A percentile compares a stretch with the other conserved stretches of the same genome.
phyloP scores from a whole-genome alignment of 2,113 vertebrate genomes.

The Notarius quadriscutis region DNA sequence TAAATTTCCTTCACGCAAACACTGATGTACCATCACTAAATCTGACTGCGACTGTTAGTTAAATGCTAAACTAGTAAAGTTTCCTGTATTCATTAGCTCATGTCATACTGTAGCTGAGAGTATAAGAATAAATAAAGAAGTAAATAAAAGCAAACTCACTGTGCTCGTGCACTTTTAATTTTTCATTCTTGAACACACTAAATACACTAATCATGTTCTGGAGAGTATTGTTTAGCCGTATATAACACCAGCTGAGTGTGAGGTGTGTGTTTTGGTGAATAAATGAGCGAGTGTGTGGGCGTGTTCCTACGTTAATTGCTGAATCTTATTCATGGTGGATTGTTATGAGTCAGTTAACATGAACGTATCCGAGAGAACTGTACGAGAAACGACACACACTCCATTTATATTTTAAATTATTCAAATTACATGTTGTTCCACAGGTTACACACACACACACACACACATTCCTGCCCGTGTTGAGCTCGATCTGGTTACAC shows the following conservation, averaged over 20 bases:
- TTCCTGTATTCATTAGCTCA: too few relatives aligned
- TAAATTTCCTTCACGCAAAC: not conserved
- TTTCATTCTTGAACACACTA: not conserved
- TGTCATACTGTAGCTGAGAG: not conserved
- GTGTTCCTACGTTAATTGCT: not conserved
- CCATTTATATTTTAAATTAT: conserved; percentile 36
- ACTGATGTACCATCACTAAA: not conserved
- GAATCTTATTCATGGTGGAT: not conserved
- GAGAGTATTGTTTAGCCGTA: not conserved
- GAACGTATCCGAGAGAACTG: not conserved
- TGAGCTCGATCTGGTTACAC: conserved; percentile 13
- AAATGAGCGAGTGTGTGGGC: not conserved
- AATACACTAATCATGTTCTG: not conserved
- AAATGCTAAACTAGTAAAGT: too few relatives aligned
- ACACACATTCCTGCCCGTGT: not conserved
- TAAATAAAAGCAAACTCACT: not conserved
- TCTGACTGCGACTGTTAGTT: too few relatives aligned
- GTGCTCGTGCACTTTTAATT: not conserved
- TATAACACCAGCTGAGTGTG: not conserved
- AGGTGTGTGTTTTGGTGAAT: not conserved
- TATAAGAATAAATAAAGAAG: not conserved
- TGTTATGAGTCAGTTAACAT: not conserved
- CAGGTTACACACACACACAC: not conserved
- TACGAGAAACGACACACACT: not conserved
- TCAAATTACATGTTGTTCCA: conserved; percentile 36